Evolutionary conservation across 2,888 invertebrate genomes (phyloP).

Genomic region (Dendrolimus houi): DNA sequence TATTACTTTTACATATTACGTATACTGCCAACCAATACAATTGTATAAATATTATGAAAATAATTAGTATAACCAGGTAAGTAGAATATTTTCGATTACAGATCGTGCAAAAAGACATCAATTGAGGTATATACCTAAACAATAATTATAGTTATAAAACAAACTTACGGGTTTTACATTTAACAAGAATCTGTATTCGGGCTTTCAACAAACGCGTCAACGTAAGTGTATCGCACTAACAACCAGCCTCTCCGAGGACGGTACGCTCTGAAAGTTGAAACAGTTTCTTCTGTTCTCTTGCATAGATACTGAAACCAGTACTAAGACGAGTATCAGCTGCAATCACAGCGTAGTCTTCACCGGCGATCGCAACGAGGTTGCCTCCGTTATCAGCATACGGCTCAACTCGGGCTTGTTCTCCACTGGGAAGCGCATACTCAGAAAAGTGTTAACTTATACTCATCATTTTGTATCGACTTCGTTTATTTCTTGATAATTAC

Average conservation of each 20-base stretch:
- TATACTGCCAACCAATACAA: no score
- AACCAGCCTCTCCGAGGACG: conserved; percentile 95
- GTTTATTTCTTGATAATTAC: background rate
- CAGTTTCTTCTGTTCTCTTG: conserved; percentile 91
- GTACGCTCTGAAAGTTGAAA: conserved; percentile 88
- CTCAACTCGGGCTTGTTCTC: conserved; percentile 68
- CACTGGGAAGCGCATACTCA: conserved; percentile 70
- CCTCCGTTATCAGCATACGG: conserved; percentile 80
- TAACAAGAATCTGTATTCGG: conserved; percentile 64
- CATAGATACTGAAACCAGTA: conserved; percentile 92
- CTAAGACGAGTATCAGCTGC: conserved; percentile 97
- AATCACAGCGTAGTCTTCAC: conserved; percentile 95
- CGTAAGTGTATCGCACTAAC: conserved; percentile 98
- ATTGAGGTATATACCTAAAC: no score
- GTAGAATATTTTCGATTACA: no score
- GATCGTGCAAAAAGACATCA: no score
- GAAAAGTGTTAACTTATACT: no score
- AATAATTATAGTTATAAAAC: no score
- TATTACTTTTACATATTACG: no score
- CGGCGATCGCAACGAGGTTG: conserved; percentile 96
- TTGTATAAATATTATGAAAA: no score
- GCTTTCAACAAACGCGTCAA: conserved; percentile 89
- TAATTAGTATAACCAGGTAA: no score
- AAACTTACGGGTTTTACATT: no score
- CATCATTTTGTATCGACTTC: conserved; percentile 36